Evolutionary conservation across 2,113 vertebrate species (phyloP).

Genomic region (Trochalopteron elliotii): DNA sequence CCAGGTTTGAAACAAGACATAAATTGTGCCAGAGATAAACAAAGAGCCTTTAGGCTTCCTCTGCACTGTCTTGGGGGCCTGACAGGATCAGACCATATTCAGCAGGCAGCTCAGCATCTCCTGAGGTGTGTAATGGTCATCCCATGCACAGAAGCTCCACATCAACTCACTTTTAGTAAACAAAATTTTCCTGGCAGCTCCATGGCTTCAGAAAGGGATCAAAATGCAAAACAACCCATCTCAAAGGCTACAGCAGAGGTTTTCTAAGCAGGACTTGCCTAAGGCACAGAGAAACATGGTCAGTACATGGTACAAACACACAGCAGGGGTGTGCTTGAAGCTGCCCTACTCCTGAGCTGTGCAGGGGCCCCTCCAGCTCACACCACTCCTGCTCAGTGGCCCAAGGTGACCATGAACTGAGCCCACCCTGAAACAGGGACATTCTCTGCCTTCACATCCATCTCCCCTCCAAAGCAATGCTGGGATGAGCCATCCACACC

Average conservation of each 20-base stretch:
- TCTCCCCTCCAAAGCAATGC: neutral
- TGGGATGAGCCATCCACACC: neutral
- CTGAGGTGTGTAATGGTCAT: accelerated
- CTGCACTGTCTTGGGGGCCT: neutral
- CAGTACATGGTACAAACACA: neutral
- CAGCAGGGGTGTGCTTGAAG: neutral
- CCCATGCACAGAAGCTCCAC: neutral
- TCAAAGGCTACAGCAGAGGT: neutral
- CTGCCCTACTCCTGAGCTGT: neutral
- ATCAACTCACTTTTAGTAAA: neutral
- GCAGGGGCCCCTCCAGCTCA: neutral
- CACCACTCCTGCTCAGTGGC: neutral
- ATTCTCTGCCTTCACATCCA: neutral
- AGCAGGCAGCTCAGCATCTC: neutral
- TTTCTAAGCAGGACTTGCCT: neutral
- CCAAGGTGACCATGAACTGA: neutral
- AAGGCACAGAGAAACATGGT: neutral
- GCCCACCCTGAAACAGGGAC: accelerated
- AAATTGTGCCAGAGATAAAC: neutral
- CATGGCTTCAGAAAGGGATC: neutral
- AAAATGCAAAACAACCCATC: neutral
- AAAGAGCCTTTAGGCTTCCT: neutral
- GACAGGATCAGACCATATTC: neutral
- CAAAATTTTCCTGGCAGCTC: neutral
- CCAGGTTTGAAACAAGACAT: neutral